A percentile compares a stretch with the other conserved stretches of the same genome.
phyloP scores from a whole-genome alignment of 2,113 vertebrate species.

The Aegithalos caudatus region DNA sequence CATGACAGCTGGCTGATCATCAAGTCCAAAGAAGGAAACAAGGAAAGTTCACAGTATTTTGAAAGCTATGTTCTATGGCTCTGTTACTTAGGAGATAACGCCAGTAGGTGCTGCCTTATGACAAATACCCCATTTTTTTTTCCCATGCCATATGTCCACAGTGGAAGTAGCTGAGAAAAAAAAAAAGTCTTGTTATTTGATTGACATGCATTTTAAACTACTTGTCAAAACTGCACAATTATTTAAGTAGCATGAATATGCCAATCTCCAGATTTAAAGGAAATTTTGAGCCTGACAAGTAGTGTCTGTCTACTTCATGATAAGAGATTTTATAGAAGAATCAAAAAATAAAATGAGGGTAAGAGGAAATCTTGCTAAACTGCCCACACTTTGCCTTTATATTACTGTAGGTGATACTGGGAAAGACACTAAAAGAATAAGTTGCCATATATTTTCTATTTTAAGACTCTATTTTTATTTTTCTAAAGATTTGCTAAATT shows the following conservation, averaged over 20 bases:
- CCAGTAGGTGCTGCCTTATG: background rate
- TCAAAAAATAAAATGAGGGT: background rate
- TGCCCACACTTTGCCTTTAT: background rate
- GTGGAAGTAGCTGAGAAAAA: conserved; percentile 27
- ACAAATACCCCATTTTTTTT: conserved; percentile 43
- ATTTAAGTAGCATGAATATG: background rate
- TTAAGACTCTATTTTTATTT: background rate
- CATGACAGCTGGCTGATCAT: background rate
- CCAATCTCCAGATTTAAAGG: background rate
- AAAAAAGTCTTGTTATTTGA: background rate
- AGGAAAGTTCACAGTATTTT: conserved; percentile 7
- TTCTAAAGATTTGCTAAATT: background rate
- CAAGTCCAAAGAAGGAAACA: background rate
- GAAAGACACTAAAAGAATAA: background rate
- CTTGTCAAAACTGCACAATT: conserved; percentile 22
- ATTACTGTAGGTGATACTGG: background rate
- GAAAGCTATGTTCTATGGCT: background rate
- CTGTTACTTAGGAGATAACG: conserved; percentile 22
- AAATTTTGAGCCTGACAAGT: background rate
- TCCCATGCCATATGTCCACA: background rate
- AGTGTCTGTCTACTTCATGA: background rate
- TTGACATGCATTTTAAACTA: conserved; percentile 14
- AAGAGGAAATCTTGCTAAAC: background rate
- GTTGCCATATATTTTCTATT: background rate
- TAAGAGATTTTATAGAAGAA: background rate